A percentile compares a stretch with the other conserved stretches of the same genome.
Evolutionary conservation across 2,888 invertebrate genomes (phyloP).

Genomic region (Aethes cnicana): DNA sequence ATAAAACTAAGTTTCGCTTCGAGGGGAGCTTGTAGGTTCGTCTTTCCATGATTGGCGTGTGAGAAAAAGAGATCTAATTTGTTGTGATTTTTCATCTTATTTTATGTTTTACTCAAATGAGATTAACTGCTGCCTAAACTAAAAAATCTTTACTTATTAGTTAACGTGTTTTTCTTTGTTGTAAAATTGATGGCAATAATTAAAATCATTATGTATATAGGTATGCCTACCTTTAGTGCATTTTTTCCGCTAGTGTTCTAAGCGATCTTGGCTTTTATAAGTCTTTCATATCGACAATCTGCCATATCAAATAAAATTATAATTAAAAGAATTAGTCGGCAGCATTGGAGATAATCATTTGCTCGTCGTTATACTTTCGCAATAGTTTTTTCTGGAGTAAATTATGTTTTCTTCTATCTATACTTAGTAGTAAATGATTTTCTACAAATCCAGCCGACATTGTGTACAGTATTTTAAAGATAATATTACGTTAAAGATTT

Average conservation of each 20-base stretch:
- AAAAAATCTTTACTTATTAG: conserved; percentile 60
- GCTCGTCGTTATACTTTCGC: conserved; percentile 37
- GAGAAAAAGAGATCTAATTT: conserved; percentile 71
- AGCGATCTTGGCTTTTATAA: conserved; percentile 66
- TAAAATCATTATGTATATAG: conserved; percentile 65
- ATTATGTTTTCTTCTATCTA: conserved; percentile 65
- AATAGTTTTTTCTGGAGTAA: conserved; percentile 30
- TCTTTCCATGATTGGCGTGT: conserved; percentile 20
- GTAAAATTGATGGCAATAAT: conserved; percentile 53
- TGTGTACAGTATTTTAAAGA: conserved; percentile 90
- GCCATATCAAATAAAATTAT: conserved; percentile 85
- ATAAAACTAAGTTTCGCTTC: conserved; percentile 42
- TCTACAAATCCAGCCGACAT: conserved; percentile 64
- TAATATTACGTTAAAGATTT: conserved; percentile 90
- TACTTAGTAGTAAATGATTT: conserved; percentile 58
- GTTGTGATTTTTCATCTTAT: conserved; percentile 70
- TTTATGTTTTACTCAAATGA: conserved; percentile 71
- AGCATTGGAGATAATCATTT: conserved; percentile 66
- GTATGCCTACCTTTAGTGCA: conserved; percentile 66
- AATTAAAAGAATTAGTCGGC: conserved; percentile 64
- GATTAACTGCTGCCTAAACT: conserved; percentile 66
- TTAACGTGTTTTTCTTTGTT: conserved; percentile 47
- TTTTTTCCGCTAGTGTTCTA: conserved; percentile 66
- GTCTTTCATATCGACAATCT: conserved; percentile 86
- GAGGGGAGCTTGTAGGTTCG: conserved; percentile 9